Conservation (phyloP, 2,113 vertebrate species). For the Etheostoma spectabile region DNA sequence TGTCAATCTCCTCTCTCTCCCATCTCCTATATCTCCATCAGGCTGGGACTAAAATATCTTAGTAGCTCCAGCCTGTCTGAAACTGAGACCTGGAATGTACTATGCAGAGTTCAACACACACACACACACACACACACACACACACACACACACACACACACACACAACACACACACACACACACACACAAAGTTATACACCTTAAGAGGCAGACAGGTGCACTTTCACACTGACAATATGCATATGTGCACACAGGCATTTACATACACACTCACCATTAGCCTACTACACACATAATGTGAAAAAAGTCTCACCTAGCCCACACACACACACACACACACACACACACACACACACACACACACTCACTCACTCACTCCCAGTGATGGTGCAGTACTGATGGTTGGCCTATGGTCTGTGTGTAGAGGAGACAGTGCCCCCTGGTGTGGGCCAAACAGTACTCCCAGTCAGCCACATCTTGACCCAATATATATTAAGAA, state of each 20-base stretch:
- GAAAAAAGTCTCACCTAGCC: background rate
- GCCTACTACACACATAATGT: constrained; percentile 13
- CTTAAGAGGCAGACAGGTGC: constrained; percentile 54
- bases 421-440: constrained; percentile 83
- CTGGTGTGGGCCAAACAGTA: constrained; percentile 74
- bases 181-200: constrained; percentile 33
- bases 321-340: constrained; percentile 10
- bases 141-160: constrained; percentile 28
- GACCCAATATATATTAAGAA: constrained; percentile 46
- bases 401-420: constrained; percentile 60
- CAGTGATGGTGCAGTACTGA: constrained; percentile 34
- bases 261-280: constrained; percentile 10
- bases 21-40: constrained; percentile 76
- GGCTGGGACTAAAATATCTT: constrained; percentile 75
- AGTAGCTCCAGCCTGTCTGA: constrained; percentile 67
- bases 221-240: constrained; percentile 52
- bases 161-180: constrained; percentile 32
- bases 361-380: constrained; percentile 12
- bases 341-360: constrained; percentile 11
- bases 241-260: constrained; percentile 26
- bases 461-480: constrained; percentile 62
- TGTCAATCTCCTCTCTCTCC: constrained; percentile 60
- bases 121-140: constrained; percentile 32
- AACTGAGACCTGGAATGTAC: constrained; percentile 77
- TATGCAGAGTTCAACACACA: constrained; percentile 47